Conservation (phyloP, 2,113 vertebrate genomes). For the Erpornis zantholeuca region DNA sequence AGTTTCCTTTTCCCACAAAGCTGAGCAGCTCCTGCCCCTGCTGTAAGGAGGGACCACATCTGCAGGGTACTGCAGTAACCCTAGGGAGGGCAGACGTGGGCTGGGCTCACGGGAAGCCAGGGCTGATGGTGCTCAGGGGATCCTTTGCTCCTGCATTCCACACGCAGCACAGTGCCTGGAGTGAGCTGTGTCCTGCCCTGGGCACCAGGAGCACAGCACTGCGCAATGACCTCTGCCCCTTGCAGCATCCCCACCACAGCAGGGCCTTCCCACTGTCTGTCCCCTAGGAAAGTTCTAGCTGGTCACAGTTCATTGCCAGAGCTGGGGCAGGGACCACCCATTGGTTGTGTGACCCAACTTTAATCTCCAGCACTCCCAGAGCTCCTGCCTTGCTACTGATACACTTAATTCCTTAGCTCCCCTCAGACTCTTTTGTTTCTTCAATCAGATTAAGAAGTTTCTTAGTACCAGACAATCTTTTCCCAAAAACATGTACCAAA, state of each 20-base stretch:
- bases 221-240: rapidly evolving
- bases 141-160: not conserved
- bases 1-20: not conserved
- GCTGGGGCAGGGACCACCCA: not conserved
- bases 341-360: not conserved
- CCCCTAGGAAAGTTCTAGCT: not conserved
- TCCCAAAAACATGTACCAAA: not conserved
- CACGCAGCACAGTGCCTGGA: not conserved
- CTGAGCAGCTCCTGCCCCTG: not conserved
- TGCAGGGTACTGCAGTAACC: not conserved
- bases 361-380: not conserved
- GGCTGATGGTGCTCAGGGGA: not conserved
- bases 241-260: not conserved
- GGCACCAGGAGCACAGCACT: not conserved
- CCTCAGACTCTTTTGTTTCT: not conserved
- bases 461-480: not conserved
- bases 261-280: rapidly evolving
- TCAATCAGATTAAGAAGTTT: not conserved
- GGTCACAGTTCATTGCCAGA: not conserved
- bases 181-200: not conserved
- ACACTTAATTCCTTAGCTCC: not conserved
- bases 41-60: not conserved
- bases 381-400: not conserved
- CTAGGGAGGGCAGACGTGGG: rapidly evolving
- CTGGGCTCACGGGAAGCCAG: not conserved